Evolutionary conservation across 2,888 invertebrate species (phyloP).

Genomic region (Trachelus iudaicus): DNA sequence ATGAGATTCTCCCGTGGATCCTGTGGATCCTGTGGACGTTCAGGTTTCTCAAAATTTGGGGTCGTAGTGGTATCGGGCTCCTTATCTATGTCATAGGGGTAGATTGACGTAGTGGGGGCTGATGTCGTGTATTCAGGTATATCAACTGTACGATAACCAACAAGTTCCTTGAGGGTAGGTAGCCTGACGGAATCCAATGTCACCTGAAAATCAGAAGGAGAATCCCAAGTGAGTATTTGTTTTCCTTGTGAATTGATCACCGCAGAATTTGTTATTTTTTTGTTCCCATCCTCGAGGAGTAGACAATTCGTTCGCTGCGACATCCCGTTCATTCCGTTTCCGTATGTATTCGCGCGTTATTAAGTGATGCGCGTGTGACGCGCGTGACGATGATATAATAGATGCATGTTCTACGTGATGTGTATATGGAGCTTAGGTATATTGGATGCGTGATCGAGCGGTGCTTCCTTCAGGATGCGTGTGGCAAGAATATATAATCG

Average conservation of each 20-base stretch:
- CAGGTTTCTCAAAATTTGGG: not conserved
- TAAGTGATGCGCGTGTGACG: not conserved
- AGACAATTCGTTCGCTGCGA: not conserved
- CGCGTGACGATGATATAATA: constrained; percentile 10
- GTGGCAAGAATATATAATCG: not conserved
- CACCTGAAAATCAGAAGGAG: constrained; percentile 62
- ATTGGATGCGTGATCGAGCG: constrained; percentile 5
- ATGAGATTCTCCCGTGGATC: not conserved
- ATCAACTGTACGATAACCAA: constrained; percentile 37
- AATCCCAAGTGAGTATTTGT: constrained; percentile 23
- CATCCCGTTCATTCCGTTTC: not conserved
- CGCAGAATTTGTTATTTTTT: constrained; percentile 27
- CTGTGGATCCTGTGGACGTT: not conserved
- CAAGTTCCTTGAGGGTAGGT: constrained; percentile 57
- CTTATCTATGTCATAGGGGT: not conserved
- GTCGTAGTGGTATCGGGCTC: not conserved
- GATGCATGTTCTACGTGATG: constrained; percentile 1
- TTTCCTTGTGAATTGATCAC: constrained; percentile 18
- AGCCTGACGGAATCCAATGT: constrained; percentile 44
- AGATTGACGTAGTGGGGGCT: not conserved
- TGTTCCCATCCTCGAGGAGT: constrained; percentile 18
- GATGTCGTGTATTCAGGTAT: constrained; percentile 19
- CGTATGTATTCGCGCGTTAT: not conserved
- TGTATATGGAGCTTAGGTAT: constrained; percentile 9
- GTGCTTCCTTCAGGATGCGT: not conserved